Evolutionary conservation across 2,113 vertebrate species (phyloP).

Genomic region (Cryptotis parvus): DNA sequence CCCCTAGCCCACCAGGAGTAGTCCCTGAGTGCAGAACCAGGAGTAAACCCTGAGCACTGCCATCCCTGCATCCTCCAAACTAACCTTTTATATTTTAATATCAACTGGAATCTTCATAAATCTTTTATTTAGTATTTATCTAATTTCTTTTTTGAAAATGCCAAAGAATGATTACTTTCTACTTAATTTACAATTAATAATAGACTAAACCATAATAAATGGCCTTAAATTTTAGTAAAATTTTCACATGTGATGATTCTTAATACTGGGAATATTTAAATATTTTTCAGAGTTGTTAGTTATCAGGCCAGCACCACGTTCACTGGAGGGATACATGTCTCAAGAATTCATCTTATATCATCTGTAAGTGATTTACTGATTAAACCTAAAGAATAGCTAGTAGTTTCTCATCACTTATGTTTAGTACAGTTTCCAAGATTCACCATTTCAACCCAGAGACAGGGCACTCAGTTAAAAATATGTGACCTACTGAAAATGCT

Average conservation of each 20-base stretch:
- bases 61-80: too few species aligned
- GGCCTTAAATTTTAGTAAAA: slow-evolving; percentile 28
- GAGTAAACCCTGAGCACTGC: too few species aligned
- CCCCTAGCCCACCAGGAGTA: too few species aligned
- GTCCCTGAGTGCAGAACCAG: too few species aligned
- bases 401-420: not conserved
- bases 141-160: slow-evolving; percentile 42
- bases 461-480: not conserved
- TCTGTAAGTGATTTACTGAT: not conserved
- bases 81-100: too few species aligned
- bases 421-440: slow-evolving; percentile 16
- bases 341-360: not conserved
- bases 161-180: slow-evolving; percentile 1
- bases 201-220: slow-evolving; percentile 24
- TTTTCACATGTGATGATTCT: slow-evolving; percentile 24
- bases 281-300: not conserved
- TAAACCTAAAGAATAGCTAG: not conserved
- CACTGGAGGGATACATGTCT: not conserved
- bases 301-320: slow-evolving; percentile 16
- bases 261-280: not conserved
- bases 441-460: not conserved
- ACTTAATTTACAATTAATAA: slow-evolving; percentile 37
- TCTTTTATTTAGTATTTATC: slow-evolving; percentile 18
- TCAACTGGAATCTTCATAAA: not conserved
- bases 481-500: not conserved